Conservation (phyloP, 92 coral and sea anemone genomes). For the Zoanthus sansibaricus region DNA sequence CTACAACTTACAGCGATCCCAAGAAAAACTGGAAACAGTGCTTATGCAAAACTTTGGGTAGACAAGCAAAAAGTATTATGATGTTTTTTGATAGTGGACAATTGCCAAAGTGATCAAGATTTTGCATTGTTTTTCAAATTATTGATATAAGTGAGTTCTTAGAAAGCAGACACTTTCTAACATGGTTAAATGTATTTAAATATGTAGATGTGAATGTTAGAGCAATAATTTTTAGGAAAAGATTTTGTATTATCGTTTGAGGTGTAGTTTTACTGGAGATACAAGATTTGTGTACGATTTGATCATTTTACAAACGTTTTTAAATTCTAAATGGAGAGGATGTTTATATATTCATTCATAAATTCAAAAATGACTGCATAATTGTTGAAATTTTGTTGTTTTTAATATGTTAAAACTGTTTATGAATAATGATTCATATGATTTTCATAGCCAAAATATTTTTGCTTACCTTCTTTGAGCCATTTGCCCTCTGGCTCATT, state of each 20-base stretch:
- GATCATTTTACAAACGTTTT: background rate
- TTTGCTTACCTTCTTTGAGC: constrained; percentile 1
- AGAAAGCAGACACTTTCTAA: background rate
- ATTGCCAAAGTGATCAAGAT: background rate
- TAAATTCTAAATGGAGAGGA: too few species aligned
- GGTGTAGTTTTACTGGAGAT: background rate
- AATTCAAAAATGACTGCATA: background rate
- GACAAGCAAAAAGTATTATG: too few species aligned
- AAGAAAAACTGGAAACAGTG: too few species aligned
- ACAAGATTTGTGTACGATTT: background rate
- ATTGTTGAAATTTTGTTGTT: background rate
- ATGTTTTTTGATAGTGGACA: too few species aligned
- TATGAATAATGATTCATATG: background rate
- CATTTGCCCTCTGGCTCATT: constrained; percentile 8
- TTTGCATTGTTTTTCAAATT: background rate
- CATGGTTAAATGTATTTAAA: background rate
- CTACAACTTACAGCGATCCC: too few species aligned
- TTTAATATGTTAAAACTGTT: background rate
- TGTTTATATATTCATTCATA: background rate
- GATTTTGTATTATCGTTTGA: background rate
- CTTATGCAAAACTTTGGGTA: too few species aligned
- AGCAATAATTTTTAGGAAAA: background rate
- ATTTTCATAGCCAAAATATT: background rate
- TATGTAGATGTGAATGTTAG: constrained; percentile 1
- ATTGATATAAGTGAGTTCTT: background rate